phyloP scores from a whole-genome alignment of 2,888 invertebrate species.

The Leptinotarsa tumamoca region DNA sequence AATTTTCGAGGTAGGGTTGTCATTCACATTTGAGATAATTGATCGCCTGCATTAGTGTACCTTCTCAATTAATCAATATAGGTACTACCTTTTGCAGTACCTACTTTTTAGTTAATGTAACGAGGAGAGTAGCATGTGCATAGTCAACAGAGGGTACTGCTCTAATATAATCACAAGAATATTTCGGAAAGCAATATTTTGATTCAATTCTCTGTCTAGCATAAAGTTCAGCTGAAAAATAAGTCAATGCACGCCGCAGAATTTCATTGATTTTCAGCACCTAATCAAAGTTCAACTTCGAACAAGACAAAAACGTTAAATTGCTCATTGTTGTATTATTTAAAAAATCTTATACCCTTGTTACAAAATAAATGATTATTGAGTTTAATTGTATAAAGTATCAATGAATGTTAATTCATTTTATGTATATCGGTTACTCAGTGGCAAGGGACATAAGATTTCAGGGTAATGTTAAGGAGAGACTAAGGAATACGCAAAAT shows the following conservation, averaged over 20 bases:
- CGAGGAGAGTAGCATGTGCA: too few species aligned
- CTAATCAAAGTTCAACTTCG: slow-evolving; percentile 44
- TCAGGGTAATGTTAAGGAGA: slow-evolving; percentile 48
- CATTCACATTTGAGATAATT: too few species aligned
- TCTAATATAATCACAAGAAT: background rate
- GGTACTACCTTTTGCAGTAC: too few species aligned
- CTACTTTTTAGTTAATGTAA: too few species aligned
- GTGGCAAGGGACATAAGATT: slow-evolving; percentile 49
- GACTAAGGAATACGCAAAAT: slow-evolving; percentile 53
- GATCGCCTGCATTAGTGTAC: too few species aligned
- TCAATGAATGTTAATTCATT: slow-evolving; percentile 33
- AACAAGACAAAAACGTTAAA: slow-evolving; percentile 52
- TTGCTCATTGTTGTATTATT: slow-evolving; percentile 65
- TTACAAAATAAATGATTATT: slow-evolving; percentile 41
- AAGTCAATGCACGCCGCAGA: slow-evolving; percentile 31
- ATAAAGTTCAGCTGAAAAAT: slow-evolving; percentile 5
- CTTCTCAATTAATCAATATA: too few species aligned
- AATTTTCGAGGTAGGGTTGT: too few species aligned
- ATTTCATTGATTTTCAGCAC: slow-evolving; percentile 46
- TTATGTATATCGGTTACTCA: slow-evolving; percentile 42
- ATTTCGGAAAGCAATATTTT: background rate
- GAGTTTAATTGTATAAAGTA: slow-evolving; percentile 35
- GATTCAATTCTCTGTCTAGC: background rate
- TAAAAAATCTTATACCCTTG: slow-evolving; percentile 53
- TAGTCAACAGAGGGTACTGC: background rate